Percentiles rank a stretch among this genome's conserved stretches.
Evolutionary conservation across 2,113 vertebrate genomes (phyloP).

Genomic region (Bostrychus sinensis): DNA sequence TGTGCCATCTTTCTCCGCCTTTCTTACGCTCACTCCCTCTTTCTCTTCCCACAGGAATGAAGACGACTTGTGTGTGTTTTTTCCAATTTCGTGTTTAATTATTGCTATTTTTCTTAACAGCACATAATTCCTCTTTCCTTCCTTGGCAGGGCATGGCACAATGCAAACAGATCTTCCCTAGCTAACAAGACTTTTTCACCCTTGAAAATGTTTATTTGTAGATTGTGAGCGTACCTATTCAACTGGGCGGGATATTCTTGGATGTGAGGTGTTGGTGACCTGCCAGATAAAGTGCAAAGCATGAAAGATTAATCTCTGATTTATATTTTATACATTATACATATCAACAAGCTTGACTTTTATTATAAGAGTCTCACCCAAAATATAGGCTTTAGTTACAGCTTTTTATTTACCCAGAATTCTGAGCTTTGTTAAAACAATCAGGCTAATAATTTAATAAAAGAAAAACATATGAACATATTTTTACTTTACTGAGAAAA

Average conservation of each 20-base stretch:
- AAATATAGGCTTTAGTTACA: slow-evolving; percentile 44
- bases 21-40: slow-evolving; percentile 35
- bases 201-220: slow-evolving; percentile 62
- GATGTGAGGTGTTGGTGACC: slow-evolving; percentile 53
- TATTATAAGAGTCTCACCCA: slow-evolving; percentile 46
- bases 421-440: slow-evolving; percentile 43
- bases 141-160: slow-evolving; percentile 64
- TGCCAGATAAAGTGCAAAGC: slow-evolving; percentile 53
- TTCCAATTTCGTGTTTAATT: slow-evolving; percentile 72
- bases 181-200: slow-evolving; percentile 59
- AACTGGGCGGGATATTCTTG: slow-evolving; percentile 67
- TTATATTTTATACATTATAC: slow-evolving; percentile 70
- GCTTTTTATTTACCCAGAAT: slow-evolving; percentile 40
- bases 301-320: slow-evolving; percentile 67
- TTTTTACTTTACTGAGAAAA: neutral
- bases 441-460: slow-evolving; percentile 30
- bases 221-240: slow-evolving; percentile 64
- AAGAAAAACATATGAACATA: slow-evolving; percentile 19
- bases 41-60: slow-evolving; percentile 55
- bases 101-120: slow-evolving; percentile 73
- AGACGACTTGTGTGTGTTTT: slow-evolving; percentile 59
- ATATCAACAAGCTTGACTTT: slow-evolving; percentile 52
- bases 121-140: slow-evolving; percentile 70
- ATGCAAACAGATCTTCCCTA: slow-evolving; percentile 61
- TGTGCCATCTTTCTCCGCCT: slow-evolving; percentile 58